Evolutionary conservation across 2,888 invertebrate species (phyloP).

Genomic region (Atethmia centrago): DNA sequence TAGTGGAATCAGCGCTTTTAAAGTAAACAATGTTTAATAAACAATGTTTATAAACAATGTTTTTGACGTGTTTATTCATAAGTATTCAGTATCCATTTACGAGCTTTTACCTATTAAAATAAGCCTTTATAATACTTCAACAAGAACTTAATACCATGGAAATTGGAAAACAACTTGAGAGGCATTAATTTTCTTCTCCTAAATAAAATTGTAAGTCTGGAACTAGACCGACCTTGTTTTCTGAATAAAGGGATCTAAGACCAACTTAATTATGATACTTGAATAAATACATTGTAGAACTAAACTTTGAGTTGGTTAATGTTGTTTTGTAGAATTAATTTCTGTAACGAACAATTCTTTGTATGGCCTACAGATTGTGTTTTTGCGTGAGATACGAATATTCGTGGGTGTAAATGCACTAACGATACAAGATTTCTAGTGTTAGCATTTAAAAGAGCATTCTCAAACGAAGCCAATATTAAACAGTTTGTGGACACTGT

Average conservation of each 20-base stretch:
- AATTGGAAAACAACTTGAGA: slow-evolving; percentile 49
- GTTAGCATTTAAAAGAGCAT: background rate
- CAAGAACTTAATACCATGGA: slow-evolving; percentile 31
- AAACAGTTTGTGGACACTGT: background rate
- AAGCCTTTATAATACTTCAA: slow-evolving; percentile 40
- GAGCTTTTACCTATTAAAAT: slow-evolving; percentile 12
- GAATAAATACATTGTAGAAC: slow-evolving; percentile 32
- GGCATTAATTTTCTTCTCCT: slow-evolving; percentile 45
- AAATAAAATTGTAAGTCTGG: slow-evolving; percentile 38
- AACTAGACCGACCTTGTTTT: slow-evolving; percentile 36
- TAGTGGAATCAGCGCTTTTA: too few species aligned
- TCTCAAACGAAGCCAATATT: background rate
- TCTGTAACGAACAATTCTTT: background rate
- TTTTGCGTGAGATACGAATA: background rate
- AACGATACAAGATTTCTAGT: background rate
- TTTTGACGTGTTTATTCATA: background rate
- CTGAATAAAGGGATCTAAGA: slow-evolving; percentile 41
- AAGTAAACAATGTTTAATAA: too few species aligned
- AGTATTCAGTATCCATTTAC: background rate
- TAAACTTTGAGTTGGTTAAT: slow-evolving; percentile 13
- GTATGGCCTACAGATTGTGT: background rate
- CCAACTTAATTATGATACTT: slow-evolving; percentile 47
- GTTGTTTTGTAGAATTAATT: background rate
- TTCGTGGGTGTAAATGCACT: background rate
- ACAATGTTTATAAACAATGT: background rate